A percentile compares a stretch with the other conserved stretches of the same genome.
These are phyloP conservation scores for Panulirus ornatus DNA, from an alignment of 1,140 invertebrate genomes.

Conservation along the genomic window DNA sequence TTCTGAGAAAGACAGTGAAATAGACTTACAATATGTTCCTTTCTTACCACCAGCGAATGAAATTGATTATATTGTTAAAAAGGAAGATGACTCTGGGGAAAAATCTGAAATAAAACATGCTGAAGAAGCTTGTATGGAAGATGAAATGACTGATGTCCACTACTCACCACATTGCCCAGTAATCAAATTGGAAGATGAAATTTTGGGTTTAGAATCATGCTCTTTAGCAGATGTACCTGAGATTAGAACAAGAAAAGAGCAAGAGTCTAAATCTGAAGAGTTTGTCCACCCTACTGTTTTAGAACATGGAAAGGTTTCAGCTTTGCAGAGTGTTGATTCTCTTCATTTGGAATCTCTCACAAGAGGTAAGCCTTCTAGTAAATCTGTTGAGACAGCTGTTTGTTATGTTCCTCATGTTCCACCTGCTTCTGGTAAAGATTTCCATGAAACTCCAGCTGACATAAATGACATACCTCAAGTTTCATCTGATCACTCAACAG, in stretches of 20 bases:
- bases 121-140: neutral
- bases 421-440: neutral
- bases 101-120: neutral
- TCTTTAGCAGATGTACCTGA: too few relatives aligned
- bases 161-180: neutral
- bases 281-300: neutral
- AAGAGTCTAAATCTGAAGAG: neutral
- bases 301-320: neutral
- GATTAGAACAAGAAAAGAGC: neutral
- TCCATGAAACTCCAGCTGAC: neutral
- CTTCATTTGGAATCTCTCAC: neutral
- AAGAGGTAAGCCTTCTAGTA: neutral
- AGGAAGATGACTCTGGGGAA: neutral
- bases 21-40: conserved; percentile 15
- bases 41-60: neutral
- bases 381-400: neutral
- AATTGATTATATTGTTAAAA: neutral
- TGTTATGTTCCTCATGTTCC: conserved; percentile 42
- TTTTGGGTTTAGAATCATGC: neutral
- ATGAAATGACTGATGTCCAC: neutral
- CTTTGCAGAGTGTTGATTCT: neutral
- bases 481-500: neutral
- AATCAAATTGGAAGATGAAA: neutral
- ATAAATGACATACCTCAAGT: neutral
- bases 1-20: neutral